Evolutionary conservation across 2,888 invertebrate species (phyloP), one percentile per base, ranked within the genome.

Genomic region (Dysmachus trigonus): DNA sequence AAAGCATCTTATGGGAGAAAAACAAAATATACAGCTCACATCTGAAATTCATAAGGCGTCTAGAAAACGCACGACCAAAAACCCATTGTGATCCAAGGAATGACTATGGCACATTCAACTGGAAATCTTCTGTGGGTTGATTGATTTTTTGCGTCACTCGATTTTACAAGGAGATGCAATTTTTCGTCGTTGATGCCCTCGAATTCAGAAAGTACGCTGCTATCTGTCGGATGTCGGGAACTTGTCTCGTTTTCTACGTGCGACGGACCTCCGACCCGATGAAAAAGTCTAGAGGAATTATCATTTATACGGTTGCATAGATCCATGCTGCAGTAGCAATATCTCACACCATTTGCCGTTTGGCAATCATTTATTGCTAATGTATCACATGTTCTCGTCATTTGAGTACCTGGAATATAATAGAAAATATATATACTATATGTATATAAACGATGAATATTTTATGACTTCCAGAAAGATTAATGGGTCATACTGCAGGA

Each of bases 251-350:
- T 22, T 18, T 76, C 38, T 76, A 38, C 76, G 22, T 41, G 35
- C 7, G 38, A 13, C 10, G 38, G 18, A 27, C 30, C 77, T 47
- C 31, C 62, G 27, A 62, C 27, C 22, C 53, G 53, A 5, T 62
- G 27, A 62, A 27, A 22, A 10, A 10, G 8, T 22, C 27, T 62
- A 22, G 18, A 10, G 22, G 18, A 10, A 27, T 62, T 62, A 62
- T 18, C 62, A 51, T 51, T 51, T 18, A n/a, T 51, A 51, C 38
- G 38, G 86, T 88, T 88, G 83, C 88, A 88, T 73, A 88, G 86
- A 85, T 88, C 86, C n/a, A 8, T 76, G 79, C 51, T 86, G 85
- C 88, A 88, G 76, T 87, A 88, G 85, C 88, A 88, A 85, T 88
- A 88, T 85, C 76, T 86, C n/a, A 88, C 86, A 84, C 86, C 85